These are phyloP conservation scores for Sternarchorhynchus goeldii DNA, from an alignment of 2,797 vertebrate genomes.

Conservation along the genomic window DNA sequence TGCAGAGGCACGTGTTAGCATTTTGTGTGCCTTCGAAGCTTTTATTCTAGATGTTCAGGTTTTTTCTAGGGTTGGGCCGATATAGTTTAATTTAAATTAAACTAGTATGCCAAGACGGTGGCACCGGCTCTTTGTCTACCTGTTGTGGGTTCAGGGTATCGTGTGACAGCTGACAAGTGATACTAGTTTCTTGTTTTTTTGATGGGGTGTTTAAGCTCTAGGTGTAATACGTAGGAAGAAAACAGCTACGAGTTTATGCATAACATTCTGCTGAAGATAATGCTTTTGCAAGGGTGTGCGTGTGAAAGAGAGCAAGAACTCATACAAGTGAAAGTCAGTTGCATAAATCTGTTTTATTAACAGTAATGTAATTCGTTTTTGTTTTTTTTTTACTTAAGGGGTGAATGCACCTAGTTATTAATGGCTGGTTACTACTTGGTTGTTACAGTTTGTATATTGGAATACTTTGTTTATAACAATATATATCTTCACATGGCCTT, in stretches of 20 bases:
- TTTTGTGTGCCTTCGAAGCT: neutral
- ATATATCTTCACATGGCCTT: neutral
- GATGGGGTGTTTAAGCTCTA: conserved; percentile 30
- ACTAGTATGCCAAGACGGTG: neutral
- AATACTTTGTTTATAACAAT: too few relatives aligned
- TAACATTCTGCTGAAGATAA: neutral
- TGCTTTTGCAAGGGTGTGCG: neutral
- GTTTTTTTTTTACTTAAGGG: conserved; percentile 5
- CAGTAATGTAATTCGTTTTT: neutral
- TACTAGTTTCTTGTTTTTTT: conserved; percentile 19
- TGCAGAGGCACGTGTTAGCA: neutral
- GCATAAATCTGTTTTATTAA: neutral
- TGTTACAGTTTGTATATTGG: neutral
- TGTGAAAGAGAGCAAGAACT: neutral
- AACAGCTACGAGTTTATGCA: conserved; percentile 6
- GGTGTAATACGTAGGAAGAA: conserved; percentile 25
- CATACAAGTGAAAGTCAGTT: neutral
- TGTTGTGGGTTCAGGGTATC: conserved; percentile 4
- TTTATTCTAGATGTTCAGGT: neutral
- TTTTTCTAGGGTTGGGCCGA: neutral
- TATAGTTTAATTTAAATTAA: neutral
- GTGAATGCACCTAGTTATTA: neutral
- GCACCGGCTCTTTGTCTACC: conserved; percentile 18
- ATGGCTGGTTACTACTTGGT: neutral
- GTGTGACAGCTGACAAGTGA: conserved; percentile 38